Conservation (phyloP, 2,888 invertebrate genomes). For the Tachina fera region DNA sequence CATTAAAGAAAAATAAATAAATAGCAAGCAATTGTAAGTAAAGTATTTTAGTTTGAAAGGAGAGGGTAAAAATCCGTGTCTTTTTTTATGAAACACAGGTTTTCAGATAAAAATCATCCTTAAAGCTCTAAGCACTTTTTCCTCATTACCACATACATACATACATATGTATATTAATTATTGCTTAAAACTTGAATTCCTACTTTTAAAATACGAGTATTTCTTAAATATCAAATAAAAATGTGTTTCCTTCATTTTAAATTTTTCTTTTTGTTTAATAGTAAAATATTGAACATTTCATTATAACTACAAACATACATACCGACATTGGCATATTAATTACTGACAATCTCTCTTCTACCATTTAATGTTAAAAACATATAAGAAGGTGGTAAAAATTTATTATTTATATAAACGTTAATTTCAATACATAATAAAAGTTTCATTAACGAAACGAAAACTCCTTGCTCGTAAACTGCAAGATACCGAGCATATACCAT, state of each 20-base stretch:
- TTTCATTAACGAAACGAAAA: conserved; percentile 45
- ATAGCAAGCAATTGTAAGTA: no score
- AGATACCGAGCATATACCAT: no score
- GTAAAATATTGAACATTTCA: neutral
- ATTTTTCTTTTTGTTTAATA: neutral
- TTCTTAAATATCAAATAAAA: neutral
- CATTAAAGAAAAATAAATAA: no score
- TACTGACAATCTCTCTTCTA: neutral
- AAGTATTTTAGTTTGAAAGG: no score
- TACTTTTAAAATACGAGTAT: neutral
- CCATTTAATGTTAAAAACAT: neutral
- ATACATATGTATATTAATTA: no score
- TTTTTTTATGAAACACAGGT: no score
- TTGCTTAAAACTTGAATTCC: no score
- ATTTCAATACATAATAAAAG: conserved; percentile 28
- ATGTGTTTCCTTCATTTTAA: neutral
- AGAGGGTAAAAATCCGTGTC: no score
- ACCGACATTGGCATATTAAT: neutral
- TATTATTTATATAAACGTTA: conserved; percentile 9
- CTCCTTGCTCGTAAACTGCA: conserved; percentile 46
- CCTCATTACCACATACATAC: no score
- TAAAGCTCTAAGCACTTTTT: no score
- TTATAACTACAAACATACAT: neutral
- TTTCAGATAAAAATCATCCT: no score
- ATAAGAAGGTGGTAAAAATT: conserved; percentile 10